Percentiles rank a stretch among this genome's conserved stretches.
Evolutionary conservation across 2,113 vertebrate species (phyloP).

Genomic region (Hemicordylus capensis): DNA sequence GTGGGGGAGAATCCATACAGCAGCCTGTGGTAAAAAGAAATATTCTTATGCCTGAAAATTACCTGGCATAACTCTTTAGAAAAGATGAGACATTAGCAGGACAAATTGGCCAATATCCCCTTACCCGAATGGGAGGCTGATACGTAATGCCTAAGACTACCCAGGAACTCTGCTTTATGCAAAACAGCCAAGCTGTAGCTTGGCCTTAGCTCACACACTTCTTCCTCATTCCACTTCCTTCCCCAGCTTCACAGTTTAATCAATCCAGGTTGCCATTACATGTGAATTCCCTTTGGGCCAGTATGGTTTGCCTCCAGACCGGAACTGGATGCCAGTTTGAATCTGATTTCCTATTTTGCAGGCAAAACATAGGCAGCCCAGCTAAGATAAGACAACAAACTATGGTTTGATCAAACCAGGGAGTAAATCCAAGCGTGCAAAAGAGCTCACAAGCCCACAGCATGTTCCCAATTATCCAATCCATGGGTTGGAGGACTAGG

Average conservation of each 20-base stretch:
- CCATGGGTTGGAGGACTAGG: not conserved
- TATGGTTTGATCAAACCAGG: not conserved
- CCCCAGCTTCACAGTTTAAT: not conserved
- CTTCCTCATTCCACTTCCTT: too few species aligned
- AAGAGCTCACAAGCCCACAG: too few species aligned
- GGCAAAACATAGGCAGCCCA: not conserved
- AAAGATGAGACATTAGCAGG: not conserved
- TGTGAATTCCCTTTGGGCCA: too few species aligned
- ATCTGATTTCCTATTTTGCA: not conserved
- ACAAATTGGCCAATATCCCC: not conserved
- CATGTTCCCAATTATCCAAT: not conserved
- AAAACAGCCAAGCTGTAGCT: not conserved
- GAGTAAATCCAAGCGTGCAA: too few species aligned
- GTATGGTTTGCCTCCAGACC: not conserved
- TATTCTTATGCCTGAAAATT: not conserved
- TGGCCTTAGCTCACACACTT: not conserved
- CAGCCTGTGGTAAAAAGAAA: constrained; percentile 65
- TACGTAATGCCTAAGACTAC: not conserved
- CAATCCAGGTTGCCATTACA: not conserved
- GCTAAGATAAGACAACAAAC: not conserved
- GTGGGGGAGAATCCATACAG: constrained; percentile 73
- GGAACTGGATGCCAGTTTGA: not conserved
- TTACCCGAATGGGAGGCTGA: not conserved
- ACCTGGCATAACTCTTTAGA: too few species aligned
- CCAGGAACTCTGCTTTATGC: not conserved